These are phyloP conservation scores for Ligdia adustata DNA, from an alignment of 2,888 invertebrate genomes.

Conservation along the genomic window DNA sequence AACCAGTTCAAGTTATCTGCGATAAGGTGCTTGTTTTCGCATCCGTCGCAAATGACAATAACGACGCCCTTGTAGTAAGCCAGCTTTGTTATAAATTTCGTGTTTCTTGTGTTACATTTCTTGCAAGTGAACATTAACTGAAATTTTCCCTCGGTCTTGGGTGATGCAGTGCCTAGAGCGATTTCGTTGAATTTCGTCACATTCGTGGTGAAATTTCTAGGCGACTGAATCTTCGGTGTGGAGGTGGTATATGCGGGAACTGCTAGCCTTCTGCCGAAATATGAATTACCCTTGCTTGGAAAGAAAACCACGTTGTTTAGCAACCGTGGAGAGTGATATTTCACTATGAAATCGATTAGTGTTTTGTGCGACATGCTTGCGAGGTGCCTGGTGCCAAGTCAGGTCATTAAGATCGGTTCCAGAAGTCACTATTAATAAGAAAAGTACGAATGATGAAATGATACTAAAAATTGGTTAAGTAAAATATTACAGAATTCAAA, in stretches of 20 bases:
- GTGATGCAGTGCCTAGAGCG: constrained; percentile 42
- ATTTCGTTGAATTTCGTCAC: constrained; percentile 52
- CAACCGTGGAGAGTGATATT: constrained; percentile 72
- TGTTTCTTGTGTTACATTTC: constrained; percentile 90
- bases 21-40: constrained; percentile 95
- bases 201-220: constrained; percentile 62
- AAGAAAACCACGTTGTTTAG: constrained; percentile 73
- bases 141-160: constrained; percentile 81
- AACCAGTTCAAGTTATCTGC: constrained; percentile 99
- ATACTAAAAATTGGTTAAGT: too few species aligned
- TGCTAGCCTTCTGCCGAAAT: constrained; percentile 66
- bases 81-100: constrained; percentile 91
- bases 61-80: constrained; percentile 96
- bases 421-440: too few species aligned
- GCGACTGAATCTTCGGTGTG: constrained; percentile 61
- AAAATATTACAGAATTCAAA: too few species aligned
- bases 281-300: constrained; percentile 76
- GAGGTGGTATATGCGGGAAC: constrained; percentile 57
- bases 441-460: too few species aligned
- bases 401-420: too few species aligned
- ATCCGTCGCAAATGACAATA: constrained; percentile 94
- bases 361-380: constrained; percentile 66
- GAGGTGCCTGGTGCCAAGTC: too few species aligned
- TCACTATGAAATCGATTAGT: constrained; percentile 75
- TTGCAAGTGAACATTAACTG: constrained; percentile 94